A percentile compares a stretch with the other conserved stretches of the same genome.
Conservation (phyloP, 2,797 vertebrate species). For the Enteromius unitaeniatus region DNA sequence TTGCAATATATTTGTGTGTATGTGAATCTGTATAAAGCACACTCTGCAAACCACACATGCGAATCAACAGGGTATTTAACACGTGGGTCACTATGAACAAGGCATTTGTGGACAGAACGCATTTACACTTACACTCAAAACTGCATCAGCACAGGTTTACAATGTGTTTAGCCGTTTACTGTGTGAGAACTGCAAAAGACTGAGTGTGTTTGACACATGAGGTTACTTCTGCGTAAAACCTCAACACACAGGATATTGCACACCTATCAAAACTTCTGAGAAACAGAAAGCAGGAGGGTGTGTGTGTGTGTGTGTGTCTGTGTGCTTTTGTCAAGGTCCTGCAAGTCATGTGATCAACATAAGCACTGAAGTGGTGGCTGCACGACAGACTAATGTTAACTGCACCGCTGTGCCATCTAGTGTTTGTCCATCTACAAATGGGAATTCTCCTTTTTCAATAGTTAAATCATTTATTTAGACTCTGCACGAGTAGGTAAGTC, state of each 20-base stretch:
- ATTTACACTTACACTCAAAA: background rate
- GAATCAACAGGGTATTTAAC: background rate
- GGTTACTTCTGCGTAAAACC: conserved; percentile 49
- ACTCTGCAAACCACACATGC: background rate
- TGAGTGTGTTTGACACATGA: background rate
- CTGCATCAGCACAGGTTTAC: background rate
- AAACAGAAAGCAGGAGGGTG: conserved; percentile 29
- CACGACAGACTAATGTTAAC: background rate
- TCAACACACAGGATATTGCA: conserved; percentile 59
- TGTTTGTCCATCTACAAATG: conserved; percentile 34
- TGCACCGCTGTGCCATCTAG: conserved; percentile 54
- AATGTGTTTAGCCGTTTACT: conserved; percentile 1
- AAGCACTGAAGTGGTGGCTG: background rate
- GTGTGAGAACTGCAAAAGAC: conserved; percentile 1
- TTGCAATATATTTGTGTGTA: background rate
- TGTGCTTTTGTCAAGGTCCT: conserved; percentile 4
- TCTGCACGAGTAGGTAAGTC: background rate
- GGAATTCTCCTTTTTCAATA: background rate
- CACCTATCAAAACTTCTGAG: conserved; percentile 46
- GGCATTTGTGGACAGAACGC: background rate
- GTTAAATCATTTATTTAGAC: background rate
- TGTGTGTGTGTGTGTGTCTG: background rate
- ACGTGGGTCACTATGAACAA: background rate
- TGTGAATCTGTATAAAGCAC: background rate
- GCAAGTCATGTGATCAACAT: background rate